Evolutionary conservation across 2,113 vertebrate genomes (phyloP), one percentile per base, ranked within the genome.

Genomic region (Channa maculata): DNA sequence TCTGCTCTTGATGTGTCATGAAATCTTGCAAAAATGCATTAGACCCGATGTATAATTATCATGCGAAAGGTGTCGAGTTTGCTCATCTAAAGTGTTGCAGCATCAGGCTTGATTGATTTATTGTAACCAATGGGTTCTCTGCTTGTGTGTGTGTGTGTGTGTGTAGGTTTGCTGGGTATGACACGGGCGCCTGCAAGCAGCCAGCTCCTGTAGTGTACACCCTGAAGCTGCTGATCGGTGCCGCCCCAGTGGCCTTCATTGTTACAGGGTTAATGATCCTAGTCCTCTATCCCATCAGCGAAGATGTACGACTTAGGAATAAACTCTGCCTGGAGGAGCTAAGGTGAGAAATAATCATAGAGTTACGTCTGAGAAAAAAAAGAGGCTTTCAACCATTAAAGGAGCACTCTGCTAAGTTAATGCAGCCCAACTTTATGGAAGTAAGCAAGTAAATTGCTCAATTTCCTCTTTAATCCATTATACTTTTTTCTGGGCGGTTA

Each of bases 211-310:
- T 99, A 63, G 96, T 96, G 62, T 94, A 96, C 78, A 94, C 95
- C 0, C 94, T 99, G 84, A 98, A 98, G 82, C 90, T 98, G 80
- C 95, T 99, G 75, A 97, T 98, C 0, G 95, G 96, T 1, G 97
- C 93, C 0, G 95, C 96, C 34, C 98, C 98, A 0, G 94, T 96
- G 79, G 83, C 94, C 77, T 96, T 99, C 86, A 96, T 99, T 54
- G 69, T 96, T 9, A 76, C 84, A 0, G 98, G 98, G 12, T 90
- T 99, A 48, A 69, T 96, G 86, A 95, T 99, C 86, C 95, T 99
- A 5, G 57, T 96, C 79, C 90, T 96, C 24, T 96, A 98, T 75
- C 97, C 96, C 0, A 94, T 96, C 89, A 96, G 91, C 3, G 95
- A 97, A 90, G 92, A 93, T 44, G 93, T 96, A 6, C 84, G 95